phyloP scores from a whole-genome alignment of 2,797 vertebrate genomes.

The Gallinago nigripennis region DNA sequence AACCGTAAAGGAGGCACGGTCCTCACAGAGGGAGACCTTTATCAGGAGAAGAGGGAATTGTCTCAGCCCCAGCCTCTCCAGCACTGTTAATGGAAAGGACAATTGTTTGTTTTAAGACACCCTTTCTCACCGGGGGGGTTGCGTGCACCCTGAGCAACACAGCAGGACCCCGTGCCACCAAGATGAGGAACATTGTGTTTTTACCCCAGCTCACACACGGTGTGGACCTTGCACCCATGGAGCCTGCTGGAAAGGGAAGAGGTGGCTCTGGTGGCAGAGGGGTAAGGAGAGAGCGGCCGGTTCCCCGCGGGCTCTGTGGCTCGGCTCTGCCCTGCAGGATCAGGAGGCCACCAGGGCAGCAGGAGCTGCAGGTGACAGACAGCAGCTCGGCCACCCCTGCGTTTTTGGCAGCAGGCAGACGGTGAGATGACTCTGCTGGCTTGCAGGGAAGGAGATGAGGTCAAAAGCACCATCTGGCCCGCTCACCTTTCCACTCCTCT shows the following conservation, averaged over 20 bases:
- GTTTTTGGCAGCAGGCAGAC: neutral
- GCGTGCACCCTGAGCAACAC: accelerated
- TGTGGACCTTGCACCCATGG: neutral
- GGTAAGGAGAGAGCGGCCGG: accelerated
- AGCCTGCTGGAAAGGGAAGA: neutral
- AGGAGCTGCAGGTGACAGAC: neutral
- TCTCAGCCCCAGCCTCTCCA: neutral
- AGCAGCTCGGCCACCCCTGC: accelerated
- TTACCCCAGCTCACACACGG: accelerated
- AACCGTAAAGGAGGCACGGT: neutral
- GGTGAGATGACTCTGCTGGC: neutral
- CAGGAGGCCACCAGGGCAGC: neutral
- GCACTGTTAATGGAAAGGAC: accelerated
- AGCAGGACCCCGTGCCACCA: neutral
- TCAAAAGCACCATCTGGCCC: neutral
- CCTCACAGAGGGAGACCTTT: neutral
- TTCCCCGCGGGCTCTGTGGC: accelerated
- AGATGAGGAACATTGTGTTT: neutral
- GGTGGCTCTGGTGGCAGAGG: accelerated
- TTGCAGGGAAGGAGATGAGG: neutral
- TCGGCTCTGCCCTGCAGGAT: neutral
- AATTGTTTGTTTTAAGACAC: neutral
- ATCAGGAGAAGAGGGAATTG: neutral
- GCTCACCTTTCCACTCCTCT: neutral
- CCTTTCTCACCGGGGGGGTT: neutral